These are phyloP conservation scores for Caenorhabditis drosophilae DNA, from an alignment of 2,888 invertebrate species.

Conservation along the genomic window DNA sequence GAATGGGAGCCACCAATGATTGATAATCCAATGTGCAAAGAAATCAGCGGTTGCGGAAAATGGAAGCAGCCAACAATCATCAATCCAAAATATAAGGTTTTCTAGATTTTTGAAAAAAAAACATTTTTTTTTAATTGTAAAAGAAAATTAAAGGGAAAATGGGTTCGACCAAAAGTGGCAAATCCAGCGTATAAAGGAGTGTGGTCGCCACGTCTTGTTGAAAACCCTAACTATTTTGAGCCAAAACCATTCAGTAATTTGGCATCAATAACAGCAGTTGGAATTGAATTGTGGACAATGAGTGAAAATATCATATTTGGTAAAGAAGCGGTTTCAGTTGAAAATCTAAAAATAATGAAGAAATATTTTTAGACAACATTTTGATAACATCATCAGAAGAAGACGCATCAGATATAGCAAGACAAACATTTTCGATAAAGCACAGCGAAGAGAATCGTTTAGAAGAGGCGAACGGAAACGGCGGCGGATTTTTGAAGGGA, in stretches of 20 bases:
- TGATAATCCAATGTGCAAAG: conserved; percentile 60
- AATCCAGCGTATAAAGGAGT: conserved; percentile 74
- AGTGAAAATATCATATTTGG: conserved; percentile 91
- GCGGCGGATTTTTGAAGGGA: conserved; percentile 42
- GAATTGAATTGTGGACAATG: conserved; percentile 98
- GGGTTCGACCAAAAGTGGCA: conserved; percentile 78
- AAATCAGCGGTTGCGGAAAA: conserved; percentile 85
- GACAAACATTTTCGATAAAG: conserved; percentile 84
- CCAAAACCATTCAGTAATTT: conserved; percentile 78
- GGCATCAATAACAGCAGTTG: conserved; percentile 76
- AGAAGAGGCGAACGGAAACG: conserved; percentile 33
- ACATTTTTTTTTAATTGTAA: neutral
- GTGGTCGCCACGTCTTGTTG: conserved; percentile 78
- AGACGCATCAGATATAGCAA: conserved; percentile 82
- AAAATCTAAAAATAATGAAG: neutral
- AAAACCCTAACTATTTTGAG: conserved; percentile 90
- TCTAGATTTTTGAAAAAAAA: neutral
- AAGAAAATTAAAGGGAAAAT: conserved; percentile 79
- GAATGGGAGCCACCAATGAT: conserved; percentile 88
- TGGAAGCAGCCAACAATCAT: conserved; percentile 79
- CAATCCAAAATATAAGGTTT: conserved; percentile 73
- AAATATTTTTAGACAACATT: conserved; percentile 75
- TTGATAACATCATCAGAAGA: conserved; percentile 83
- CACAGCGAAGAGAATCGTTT: conserved; percentile 69
- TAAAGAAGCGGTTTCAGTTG: neutral